Evolutionary conservation across 2,888 invertebrate species (phyloP).

Genomic region (Taphrorychus bicolor): DNA sequence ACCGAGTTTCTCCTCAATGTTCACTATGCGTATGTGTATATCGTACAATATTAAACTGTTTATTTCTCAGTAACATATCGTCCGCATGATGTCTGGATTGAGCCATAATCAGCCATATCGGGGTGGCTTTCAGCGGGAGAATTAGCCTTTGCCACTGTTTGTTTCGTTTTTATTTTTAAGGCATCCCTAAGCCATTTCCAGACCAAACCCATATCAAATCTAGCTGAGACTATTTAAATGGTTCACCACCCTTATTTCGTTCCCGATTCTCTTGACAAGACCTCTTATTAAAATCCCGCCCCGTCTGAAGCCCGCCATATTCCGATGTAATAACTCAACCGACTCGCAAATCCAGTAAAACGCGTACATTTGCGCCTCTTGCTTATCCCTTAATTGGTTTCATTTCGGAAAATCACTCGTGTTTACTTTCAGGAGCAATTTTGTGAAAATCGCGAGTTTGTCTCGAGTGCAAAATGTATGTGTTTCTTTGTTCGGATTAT

Average conservation of each 20-base stretch:
- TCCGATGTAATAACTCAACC: constrained; percentile 17
- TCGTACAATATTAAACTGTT: too few species aligned
- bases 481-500: constrained; percentile 26
- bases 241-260: neutral
- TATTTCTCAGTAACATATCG: too few species aligned
- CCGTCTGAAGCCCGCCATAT: constrained; percentile 12
- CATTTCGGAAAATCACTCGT: constrained; percentile 38
- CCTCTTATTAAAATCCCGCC: constrained; percentile 17
- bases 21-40: too few species aligned
- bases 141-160: too few species aligned
- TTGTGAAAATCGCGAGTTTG: constrained; percentile 19
- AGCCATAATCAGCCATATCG: too few species aligned
- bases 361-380: constrained; percentile 24
- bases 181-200: too few species aligned
- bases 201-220: neutral
- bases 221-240: neutral
- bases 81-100: too few species aligned
- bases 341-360: constrained; percentile 16
- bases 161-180: too few species aligned
- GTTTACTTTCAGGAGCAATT: constrained; percentile 38
- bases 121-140: too few species aligned
- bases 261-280: neutral
- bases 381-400: constrained; percentile 40
- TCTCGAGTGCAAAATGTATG: constrained; percentile 15
- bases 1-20: too few species aligned